Evolutionary conservation across 2,888 invertebrate species (phyloP).

Genomic region (Mesoligia furuncula): DNA sequence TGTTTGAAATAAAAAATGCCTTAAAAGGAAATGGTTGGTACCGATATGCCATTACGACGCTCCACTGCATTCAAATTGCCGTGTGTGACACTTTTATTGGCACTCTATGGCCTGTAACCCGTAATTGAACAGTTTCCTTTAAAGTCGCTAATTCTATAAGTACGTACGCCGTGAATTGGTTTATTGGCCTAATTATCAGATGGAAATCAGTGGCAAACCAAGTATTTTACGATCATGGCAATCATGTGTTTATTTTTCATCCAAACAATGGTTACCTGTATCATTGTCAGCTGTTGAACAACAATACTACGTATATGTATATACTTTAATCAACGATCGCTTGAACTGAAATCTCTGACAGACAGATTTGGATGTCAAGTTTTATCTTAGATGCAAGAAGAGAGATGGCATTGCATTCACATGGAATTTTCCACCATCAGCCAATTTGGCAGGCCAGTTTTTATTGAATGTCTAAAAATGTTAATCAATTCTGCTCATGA

Average conservation of each 20-base stretch:
- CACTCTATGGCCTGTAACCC: conserved; percentile 28
- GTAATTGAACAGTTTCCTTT: conserved; percentile 55
- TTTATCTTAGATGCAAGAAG: background rate
- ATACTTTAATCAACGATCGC: background rate
- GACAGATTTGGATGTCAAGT: background rate
- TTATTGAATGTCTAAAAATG: background rate
- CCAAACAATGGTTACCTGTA: background rate
- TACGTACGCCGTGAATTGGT: conserved; percentile 15
- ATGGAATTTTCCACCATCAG: background rate
- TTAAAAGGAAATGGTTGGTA: conserved; percentile 61
- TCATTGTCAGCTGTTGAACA: background rate
- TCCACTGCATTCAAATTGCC: conserved; percentile 62
- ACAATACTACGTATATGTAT: background rate
- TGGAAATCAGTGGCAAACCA: background rate
- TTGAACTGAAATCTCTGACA: background rate
- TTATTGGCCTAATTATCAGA: conserved; percentile 46
- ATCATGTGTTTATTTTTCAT: background rate
- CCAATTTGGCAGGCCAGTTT: background rate
- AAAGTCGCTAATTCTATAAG: conserved; percentile 43
- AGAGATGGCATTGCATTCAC: background rate
- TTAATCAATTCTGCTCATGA: background rate
- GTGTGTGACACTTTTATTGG: conserved; percentile 57
- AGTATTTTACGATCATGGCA: background rate
- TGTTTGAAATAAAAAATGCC: conserved; percentile 65
- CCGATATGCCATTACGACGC: conserved; percentile 57